Evolutionary conservation across 2,888 invertebrate species (phyloP).

Genomic region (Cyrtodaria siliqua): DNA sequence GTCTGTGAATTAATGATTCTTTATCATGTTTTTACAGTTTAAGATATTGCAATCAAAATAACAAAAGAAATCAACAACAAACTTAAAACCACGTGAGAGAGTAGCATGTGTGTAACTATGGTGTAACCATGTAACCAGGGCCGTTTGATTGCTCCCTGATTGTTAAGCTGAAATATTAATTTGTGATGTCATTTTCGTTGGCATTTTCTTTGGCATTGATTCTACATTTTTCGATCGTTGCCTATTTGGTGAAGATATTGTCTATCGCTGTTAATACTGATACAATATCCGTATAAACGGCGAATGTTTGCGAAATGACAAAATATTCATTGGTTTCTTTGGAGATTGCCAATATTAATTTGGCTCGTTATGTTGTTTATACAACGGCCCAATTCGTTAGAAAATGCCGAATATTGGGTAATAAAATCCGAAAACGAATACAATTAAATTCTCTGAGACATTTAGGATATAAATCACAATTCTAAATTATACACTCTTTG

Average conservation of each 20-base stretch:
- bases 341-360: conserved; percentile 60
- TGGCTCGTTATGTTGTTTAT: conserved; percentile 52
- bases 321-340: conserved; percentile 54
- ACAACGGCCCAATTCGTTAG: conserved; percentile 39
- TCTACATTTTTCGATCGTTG: neutral
- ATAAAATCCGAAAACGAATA: conserved; percentile 11
- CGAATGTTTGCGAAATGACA: conserved; percentile 54
- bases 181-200: conserved; percentile 30
- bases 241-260: conserved; percentile 33
- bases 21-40: too few relatives aligned
- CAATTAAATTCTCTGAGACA: conserved; percentile 28
- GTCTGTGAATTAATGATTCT: too few relatives aligned
- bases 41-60: too few relatives aligned
- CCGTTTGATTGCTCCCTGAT: conserved; percentile 16
- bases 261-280: conserved; percentile 56
- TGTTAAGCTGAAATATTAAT: conserved; percentile 41
- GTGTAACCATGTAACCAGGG: too few relatives aligned
- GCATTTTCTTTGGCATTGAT: conserved; percentile 44
- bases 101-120: conserved; percentile 27
- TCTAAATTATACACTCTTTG: too few relatives aligned
- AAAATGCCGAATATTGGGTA: conserved; percentile 32
- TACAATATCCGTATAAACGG: conserved; percentile 54
- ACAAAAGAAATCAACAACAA: too few relatives aligned
- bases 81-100: neutral
- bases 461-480: conserved; percentile 11